Percentiles rank a stretch among this genome's conserved stretches.
Evolutionary conservation across 2,797 vertebrate genomes (phyloP).

Genomic region (Macropus fuliginosus): DNA sequence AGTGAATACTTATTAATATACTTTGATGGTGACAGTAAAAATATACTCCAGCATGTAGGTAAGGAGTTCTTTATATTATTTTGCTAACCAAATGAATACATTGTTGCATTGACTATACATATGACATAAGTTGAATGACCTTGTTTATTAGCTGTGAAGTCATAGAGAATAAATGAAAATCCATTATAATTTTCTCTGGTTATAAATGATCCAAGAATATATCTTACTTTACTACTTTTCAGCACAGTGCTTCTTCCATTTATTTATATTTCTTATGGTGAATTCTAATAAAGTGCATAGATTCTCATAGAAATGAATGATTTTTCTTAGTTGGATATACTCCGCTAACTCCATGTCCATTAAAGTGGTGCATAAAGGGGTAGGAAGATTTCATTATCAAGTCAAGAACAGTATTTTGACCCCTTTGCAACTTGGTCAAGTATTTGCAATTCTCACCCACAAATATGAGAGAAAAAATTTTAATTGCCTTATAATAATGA

Average conservation of each 20-base stretch:
- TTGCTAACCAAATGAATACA: background rate
- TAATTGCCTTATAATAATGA: constrained; percentile 31
- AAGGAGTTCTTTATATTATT: background rate
- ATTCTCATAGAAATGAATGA: constrained; percentile 79
- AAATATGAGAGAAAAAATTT: constrained; percentile 53
- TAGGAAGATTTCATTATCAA: constrained; percentile 77
- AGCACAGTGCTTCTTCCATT: constrained; percentile 70
- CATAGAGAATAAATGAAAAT: constrained; percentile 13
- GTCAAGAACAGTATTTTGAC: constrained; percentile 77
- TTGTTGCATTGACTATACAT: background rate
- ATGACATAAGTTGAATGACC: background rate
- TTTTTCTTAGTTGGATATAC: constrained; percentile 73
- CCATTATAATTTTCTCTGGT: constrained; percentile 29
- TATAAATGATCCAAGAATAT: constrained; percentile 10
- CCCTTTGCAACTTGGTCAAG: constrained; percentile 73
- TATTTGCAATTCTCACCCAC: constrained; percentile 73
- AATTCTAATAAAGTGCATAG: constrained; percentile 75
- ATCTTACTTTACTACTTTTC: background rate
- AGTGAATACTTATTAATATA: background rate
- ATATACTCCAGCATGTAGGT: background rate
- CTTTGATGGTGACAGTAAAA: constrained; percentile 11
- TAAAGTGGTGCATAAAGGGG: constrained; percentile 71
- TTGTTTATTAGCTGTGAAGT: background rate
- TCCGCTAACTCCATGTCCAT: constrained; percentile 72
- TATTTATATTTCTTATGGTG: constrained; percentile 75